Evolutionary conservation across 1,140 invertebrate species (phyloP).

Genomic region (Pseudomyrmex cubaensis): DNA sequence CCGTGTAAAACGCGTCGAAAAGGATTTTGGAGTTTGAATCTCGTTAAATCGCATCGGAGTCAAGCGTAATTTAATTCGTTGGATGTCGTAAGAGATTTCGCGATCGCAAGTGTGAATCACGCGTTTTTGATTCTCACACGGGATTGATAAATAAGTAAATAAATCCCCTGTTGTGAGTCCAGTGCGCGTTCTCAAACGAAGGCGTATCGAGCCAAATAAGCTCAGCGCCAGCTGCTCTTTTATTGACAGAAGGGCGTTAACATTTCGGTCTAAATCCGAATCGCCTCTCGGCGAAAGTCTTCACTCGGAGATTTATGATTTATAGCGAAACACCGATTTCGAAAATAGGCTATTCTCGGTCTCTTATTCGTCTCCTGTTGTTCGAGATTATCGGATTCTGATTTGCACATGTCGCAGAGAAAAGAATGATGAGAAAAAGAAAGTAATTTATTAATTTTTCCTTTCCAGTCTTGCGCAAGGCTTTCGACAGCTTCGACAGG

Average conservation of each 20-base stretch:
- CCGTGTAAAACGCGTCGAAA: background rate
- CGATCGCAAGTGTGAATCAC: background rate
- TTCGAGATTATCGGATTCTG: too few relatives aligned
- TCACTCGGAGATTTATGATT: slow-evolving; percentile 40
- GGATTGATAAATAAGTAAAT: slow-evolving; percentile 56
- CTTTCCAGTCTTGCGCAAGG: slow-evolving; percentile 93
- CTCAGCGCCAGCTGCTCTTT: slow-evolving; percentile 73
- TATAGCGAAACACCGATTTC: background rate
- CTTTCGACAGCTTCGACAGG: slow-evolving; percentile 98
- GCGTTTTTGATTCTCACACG: background rate
- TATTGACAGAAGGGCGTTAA: slow-evolving; percentile 78
- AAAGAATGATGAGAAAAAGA: background rate
- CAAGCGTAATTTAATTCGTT: background rate
- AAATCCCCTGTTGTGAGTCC: background rate
- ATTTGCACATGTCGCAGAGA: too few relatives aligned
- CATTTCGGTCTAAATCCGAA: slow-evolving; percentile 80
- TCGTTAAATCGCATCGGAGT: background rate
- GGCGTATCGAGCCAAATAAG: slow-evolving; percentile 76
- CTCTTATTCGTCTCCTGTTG: background rate
- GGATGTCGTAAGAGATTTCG: background rate
- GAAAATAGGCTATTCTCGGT: background rate
- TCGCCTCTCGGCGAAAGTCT: slow-evolving; percentile 34
- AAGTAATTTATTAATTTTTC: background rate
- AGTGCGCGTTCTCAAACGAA: slow-evolving; percentile 47
- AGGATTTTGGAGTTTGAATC: background rate